Conservation (phyloP, 2,113 vertebrate species). For the Phainopepla nitens region DNA sequence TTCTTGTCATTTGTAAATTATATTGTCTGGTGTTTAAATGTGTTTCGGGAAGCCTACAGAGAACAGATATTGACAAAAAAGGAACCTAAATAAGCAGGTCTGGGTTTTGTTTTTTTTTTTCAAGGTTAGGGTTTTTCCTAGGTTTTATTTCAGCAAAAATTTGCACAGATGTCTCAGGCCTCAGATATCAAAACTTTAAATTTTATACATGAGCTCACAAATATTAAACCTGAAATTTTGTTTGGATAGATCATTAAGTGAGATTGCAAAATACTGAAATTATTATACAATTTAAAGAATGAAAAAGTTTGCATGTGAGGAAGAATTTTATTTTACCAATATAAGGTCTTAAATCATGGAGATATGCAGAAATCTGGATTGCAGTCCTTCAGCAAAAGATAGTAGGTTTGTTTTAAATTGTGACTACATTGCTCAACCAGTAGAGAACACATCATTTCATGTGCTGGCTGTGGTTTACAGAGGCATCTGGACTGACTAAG, state of each 20-base stretch:
- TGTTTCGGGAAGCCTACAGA: background rate
- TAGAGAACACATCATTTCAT: background rate
- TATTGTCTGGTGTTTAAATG: background rate
- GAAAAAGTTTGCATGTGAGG: background rate
- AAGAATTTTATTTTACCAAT: background rate
- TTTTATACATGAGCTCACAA: background rate
- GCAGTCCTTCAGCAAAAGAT: background rate
- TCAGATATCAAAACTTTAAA: background rate
- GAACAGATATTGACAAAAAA: background rate
- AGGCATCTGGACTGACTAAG: background rate
- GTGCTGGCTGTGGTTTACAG: background rate
- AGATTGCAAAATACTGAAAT: background rate
- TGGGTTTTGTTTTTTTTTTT: background rate
- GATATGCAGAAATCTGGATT: background rate
- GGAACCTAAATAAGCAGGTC: background rate
- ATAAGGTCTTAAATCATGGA: background rate
- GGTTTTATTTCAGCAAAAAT: background rate
- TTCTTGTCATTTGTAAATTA: background rate
- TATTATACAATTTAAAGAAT: background rate
- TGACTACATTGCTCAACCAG: background rate
- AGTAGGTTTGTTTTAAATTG: background rate
- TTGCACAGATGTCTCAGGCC: background rate
- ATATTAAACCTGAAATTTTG: background rate
- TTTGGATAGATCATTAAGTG: background rate
- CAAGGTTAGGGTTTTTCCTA: background rate